Percentiles rank a stretch among this genome's conserved stretches.
Conservation (phyloP, 2,113 vertebrate species). For the Macroglossus sobrinus region DNA sequence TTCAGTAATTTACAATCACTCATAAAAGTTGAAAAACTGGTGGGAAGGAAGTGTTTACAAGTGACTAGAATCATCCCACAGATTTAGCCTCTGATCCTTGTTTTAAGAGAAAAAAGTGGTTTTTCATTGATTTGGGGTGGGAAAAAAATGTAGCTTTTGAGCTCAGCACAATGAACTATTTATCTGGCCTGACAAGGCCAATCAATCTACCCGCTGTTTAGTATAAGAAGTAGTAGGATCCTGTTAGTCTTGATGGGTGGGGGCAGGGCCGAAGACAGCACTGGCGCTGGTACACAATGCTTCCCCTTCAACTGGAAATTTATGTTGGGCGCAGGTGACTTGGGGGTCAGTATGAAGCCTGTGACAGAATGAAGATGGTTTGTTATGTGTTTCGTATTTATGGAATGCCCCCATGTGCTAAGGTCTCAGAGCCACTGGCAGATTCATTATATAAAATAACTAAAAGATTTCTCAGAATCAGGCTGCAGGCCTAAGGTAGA, state of each 20-base stretch:
- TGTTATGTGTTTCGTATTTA: slow-evolving; percentile 25
- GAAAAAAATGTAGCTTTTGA: slow-evolving; percentile 74
- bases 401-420: neutral
- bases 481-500: neutral
- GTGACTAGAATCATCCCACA: slow-evolving; percentile 45
- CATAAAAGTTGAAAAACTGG: slow-evolving; percentile 49
- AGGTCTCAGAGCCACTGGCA: neutral
- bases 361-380: slow-evolving; percentile 51
- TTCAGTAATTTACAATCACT: neutral
- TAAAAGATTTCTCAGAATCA: neutral
- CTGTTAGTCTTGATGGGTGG: slow-evolving; percentile 51
- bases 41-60: slow-evolving; percentile 44
- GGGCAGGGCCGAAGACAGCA: slow-evolving; percentile 26
- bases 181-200: slow-evolving; percentile 72
- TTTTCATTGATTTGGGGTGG: slow-evolving; percentile 70
- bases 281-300: slow-evolving; percentile 54
- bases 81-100: slow-evolving; percentile 65
- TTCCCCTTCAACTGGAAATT: slow-evolving; percentile 60
- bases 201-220: slow-evolving; percentile 65
- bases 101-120: slow-evolving; percentile 44
- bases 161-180: slow-evolving; percentile 74
- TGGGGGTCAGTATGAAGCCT: slow-evolving; percentile 52
- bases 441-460: neutral
- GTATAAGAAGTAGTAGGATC: slow-evolving; percentile 62
- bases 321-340: slow-evolving; percentile 69